phyloP scores from a whole-genome alignment of 2,113 vertebrate species.

The Apistogramma diplotaenia region DNA sequence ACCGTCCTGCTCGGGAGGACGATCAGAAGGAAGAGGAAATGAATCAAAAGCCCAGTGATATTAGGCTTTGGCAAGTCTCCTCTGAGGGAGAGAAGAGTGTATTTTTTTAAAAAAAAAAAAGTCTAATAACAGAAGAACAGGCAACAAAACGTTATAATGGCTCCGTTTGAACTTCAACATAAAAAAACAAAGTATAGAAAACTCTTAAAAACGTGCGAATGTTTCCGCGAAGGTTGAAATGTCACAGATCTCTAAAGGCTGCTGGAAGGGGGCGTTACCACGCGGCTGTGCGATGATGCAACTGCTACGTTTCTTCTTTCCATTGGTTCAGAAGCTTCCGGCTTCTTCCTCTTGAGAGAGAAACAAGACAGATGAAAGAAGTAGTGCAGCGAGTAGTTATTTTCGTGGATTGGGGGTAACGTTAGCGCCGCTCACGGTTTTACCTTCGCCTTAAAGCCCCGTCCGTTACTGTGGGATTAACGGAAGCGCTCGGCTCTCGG shows the following conservation, averaged over 20 bases:
- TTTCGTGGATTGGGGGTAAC: neutral
- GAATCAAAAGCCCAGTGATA: no score
- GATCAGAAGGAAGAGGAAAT: no score
- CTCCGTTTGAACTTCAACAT: fast-evolving
- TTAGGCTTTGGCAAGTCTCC: no score
- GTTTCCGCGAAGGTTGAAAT: neutral
- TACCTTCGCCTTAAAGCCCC: neutral
- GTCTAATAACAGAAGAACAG: no score
- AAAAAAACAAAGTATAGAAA: neutral
- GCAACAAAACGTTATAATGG: no score
- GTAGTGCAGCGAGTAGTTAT: neutral
- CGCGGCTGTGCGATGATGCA: neutral
- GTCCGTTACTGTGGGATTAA: neutral
- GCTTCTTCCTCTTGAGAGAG: constrained; percentile 48
- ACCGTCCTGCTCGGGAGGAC: no score
- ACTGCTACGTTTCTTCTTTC: neutral
- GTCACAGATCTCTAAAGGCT: neutral
- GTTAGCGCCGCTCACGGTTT: neutral
- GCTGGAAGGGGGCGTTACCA: neutral
- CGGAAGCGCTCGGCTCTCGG: neutral
- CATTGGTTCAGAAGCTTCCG: constrained; percentile 65
- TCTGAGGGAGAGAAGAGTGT: no score
- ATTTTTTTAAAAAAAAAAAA: no score
- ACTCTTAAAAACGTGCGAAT: neutral
- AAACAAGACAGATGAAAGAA: neutral